These are phyloP conservation scores for Natator depressus DNA, from an alignment of 2,113 vertebrate species.

Conservation along the genomic window DNA sequence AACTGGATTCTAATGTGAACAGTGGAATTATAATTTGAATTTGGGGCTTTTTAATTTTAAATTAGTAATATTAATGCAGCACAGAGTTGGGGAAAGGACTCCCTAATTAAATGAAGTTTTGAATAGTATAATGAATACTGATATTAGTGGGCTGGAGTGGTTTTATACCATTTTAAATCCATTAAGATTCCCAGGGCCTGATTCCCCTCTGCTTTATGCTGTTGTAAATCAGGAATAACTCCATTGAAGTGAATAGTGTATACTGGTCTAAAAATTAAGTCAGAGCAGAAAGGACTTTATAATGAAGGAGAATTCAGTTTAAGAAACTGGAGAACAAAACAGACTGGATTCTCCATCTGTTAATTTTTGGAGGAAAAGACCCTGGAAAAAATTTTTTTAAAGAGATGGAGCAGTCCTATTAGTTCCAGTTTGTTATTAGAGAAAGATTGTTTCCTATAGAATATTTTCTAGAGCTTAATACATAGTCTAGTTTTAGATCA, in stretches of 20 bases:
- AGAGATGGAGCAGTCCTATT: conserved; percentile 58
- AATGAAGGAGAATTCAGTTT: background rate
- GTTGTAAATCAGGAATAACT: background rate
- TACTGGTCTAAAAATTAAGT: background rate
- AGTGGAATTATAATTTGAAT: background rate
- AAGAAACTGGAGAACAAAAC: background rate
- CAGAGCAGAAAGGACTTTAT: background rate
- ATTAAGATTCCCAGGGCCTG: background rate
- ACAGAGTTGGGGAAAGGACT: background rate
- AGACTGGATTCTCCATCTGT: conserved; percentile 43
- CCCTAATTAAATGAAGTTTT: background rate
- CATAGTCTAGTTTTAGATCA: conserved; percentile 59
- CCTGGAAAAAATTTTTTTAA: conserved; percentile 42
- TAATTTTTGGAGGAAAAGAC: conserved; percentile 57
- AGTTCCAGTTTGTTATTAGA: conserved; percentile 63
- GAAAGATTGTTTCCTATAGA: conserved; percentile 57
- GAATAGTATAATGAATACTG: background rate
- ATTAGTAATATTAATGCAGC: accelerated
- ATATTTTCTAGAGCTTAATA: conserved; percentile 53
- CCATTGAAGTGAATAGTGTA: background rate
- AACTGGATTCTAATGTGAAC: background rate
- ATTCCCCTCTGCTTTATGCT: background rate
- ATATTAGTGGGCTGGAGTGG: background rate
- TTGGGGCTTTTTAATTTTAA: background rate
- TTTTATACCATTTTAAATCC: background rate